Base-by-base conservation (phyloP, 2,888 invertebrate genomes). In the Aricia artaxerxes region DNA sequence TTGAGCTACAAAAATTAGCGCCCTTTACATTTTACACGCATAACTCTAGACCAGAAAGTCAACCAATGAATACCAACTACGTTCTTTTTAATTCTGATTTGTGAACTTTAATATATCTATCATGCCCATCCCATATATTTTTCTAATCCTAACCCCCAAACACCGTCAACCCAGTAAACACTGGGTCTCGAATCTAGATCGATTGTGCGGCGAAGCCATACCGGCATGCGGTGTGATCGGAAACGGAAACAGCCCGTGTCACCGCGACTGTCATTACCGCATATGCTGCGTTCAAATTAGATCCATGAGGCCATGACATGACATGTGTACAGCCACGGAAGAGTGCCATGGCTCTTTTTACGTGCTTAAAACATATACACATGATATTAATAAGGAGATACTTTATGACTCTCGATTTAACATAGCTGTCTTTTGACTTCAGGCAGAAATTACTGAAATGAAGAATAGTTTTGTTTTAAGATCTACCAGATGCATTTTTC, bases 161-260 rank as follows among this genome's bases (percentile, higher is more conserved):
- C 64, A 64, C 61, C 61, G 61, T 61, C 61, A 61, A 24, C 64
- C 64, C 31, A 31, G 31, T 64, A 64, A 64, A 11, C 31, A 61
- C 24, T 31, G 9, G 7, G 6, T 61, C 7, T 49, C 5, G 60
- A 7, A 2, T 64, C 64, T 38, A 69, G 69, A 69, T 69, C 69
- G 69, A 69, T 69, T 35, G 7, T 11, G 16, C 24, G 13, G 4
- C 69, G 69, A 69, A 69, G 69, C 69, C 69, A 13, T 69, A 69
- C 69, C 35, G 69, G 69, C 69, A 24, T 69, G 35, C 69, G 69
- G 69, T 69, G 13, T 38, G 69, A 69, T 69, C 69, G 69, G 69
- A 69, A 69, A 35, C 69, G 69, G 69, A 69, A 69, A 35, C 69
- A 38, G 35, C 35, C 4, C 69, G 31, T 38, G 69, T 69, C 35